Evolutionary conservation across 2,797 vertebrate genomes (phyloP).

Genomic region (Xenentodon cancila): DNA sequence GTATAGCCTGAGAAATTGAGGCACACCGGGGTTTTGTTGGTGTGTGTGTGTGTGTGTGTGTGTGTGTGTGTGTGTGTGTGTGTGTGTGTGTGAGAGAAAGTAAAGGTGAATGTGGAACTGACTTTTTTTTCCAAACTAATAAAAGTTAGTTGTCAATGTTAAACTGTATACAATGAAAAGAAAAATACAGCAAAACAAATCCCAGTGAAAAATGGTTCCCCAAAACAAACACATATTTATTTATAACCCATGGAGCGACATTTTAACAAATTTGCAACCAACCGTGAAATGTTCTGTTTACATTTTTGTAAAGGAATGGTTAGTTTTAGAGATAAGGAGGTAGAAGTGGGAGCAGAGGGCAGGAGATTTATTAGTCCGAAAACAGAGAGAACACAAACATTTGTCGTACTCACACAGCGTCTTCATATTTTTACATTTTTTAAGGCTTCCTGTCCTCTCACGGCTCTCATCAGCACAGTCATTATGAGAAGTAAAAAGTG

Average conservation of each 20-base stretch:
- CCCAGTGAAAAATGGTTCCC: constrained; percentile 39
- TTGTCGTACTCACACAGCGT: constrained; percentile 1
- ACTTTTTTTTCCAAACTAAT: background rate
- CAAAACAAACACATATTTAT: constrained; percentile 47
- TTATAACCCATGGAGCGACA: constrained; percentile 60
- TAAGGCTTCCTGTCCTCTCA: constrained; percentile 31
- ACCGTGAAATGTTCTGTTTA: constrained; percentile 43
- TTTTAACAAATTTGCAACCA: constrained; percentile 57
- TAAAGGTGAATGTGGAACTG: constrained; percentile 1
- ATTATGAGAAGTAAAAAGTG: background rate
- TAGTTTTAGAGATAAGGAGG: constrained; percentile 30
- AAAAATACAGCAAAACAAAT: constrained; percentile 39
- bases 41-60: background rate
- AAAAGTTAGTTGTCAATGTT: background rate
- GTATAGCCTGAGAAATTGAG: constrained; percentile 35
- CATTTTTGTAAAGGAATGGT: constrained; percentile 52
- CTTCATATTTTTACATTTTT: constrained; percentile 3
- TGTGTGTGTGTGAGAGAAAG: background rate
- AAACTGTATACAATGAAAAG: background rate
- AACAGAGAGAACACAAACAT: constrained; percentile 17
- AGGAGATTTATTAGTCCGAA: constrained; percentile 49
- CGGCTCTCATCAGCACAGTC: constrained; percentile 7
- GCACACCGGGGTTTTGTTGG: constrained; percentile 14
- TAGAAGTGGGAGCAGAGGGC: background rate
- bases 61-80: background rate